Conservation (phyloP, 2,888 invertebrate genomes). For the Eilema caniola region DNA sequence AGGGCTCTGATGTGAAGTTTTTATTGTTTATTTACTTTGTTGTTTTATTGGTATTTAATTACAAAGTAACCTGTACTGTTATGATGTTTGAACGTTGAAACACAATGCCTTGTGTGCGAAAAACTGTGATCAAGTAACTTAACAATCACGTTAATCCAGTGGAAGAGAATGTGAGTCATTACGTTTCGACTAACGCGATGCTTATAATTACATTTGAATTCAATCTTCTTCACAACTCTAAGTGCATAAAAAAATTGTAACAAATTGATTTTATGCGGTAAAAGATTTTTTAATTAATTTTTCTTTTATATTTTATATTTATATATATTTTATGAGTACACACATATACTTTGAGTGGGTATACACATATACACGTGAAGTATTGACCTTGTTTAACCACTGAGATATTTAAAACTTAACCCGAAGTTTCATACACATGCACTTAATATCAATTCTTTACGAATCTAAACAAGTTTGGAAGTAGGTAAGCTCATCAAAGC, state of each 20-base stretch:
- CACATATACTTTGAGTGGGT: too few species aligned
- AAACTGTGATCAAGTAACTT: not conserved
- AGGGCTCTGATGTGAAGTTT: constrained; percentile 44
- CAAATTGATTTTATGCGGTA: too few species aligned
- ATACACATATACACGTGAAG: too few species aligned
- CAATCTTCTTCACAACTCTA: too few species aligned
- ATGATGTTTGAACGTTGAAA: not conserved
- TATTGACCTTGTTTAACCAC: not conserved
- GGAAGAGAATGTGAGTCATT: not conserved
- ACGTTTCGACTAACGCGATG: not conserved
- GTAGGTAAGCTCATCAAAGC: not conserved
- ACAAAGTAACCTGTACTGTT: constrained; percentile 25
- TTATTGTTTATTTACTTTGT: constrained; percentile 47
- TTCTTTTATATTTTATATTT: too few species aligned
- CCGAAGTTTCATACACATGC: not conserved
- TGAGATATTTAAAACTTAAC: not conserved
- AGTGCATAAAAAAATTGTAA: not conserved
- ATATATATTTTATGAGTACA: too few species aligned
- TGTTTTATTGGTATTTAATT: constrained; percentile 43
- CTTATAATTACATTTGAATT: not conserved
- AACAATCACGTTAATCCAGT: not conserved
- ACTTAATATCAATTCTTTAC: not conserved
- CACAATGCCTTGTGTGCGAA: not conserved
- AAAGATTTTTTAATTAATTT: too few species aligned
- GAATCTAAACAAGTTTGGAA: not conserved